Base-by-base conservation (phyloP, 1,140 invertebrate species). In the Drosophila kepulauana region DNA sequence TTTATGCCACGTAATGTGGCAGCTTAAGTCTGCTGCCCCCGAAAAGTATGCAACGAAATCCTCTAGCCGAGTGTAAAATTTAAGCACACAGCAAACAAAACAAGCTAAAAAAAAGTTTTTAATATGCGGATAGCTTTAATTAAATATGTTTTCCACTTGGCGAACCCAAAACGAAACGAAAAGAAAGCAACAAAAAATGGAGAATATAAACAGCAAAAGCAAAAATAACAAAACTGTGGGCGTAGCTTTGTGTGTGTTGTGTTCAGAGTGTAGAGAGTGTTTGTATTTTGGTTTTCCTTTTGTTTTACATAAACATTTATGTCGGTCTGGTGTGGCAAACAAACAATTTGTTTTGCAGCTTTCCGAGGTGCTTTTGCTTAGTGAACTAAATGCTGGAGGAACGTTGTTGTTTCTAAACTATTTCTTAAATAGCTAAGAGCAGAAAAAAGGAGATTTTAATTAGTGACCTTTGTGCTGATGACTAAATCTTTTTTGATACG, bases 121-220 rank as follows among this genome's bases (percentile, higher is more conserved):
- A 89, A 89, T 89, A 89, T 89, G 85, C 85, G 86, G 81, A 89
- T 89, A 89, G 85, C 85, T 89, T 89, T 89, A 89, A 89, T 89
- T 89, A 89, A 89, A 89, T 89, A 89, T 89, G 85, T 79, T 89
- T 89, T 89, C 86, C 85, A 89, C 85, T 89, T 67, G 81, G 67
- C 78, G 78, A 79, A 78, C 81, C 72, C 85, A 75, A 75, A 57
- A 81, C 85, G 72, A 56, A 79, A 68, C 73, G 45, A 10, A 56
- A 25, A 61, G 57, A 75, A 71, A 58, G 5, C 72, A 75, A 75
- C 68, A 13, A 70, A 72, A 2, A n/a, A n/a, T n/a, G 13, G 13
- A 73, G 64, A 84, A 78, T 49, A 35, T 63, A 63, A 63, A 64
- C 30, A 41, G 30, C 67, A 79, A 76, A 51, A 77, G 74, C 62